phyloP scores from a whole-genome alignment of 2,888 invertebrate genomes.

The Theretra japonica region DNA sequence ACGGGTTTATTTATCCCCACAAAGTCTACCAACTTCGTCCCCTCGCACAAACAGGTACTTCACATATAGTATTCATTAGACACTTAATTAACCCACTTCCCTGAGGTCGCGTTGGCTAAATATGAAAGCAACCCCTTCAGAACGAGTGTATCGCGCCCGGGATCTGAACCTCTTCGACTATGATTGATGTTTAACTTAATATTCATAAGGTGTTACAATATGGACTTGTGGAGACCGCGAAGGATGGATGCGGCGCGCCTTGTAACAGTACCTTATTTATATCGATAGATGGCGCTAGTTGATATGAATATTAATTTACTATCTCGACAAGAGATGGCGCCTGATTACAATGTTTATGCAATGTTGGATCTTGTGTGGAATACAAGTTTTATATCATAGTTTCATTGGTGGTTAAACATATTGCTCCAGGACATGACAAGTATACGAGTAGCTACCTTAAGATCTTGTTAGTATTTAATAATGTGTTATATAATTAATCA shows the following conservation, averaged over 20 bases:
- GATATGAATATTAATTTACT: not conserved
- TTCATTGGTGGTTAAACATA: no score
- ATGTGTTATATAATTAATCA: no score
- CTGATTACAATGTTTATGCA: not conserved
- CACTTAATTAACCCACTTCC: slow-evolving; percentile 61
- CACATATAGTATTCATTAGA: slow-evolving; percentile 51
- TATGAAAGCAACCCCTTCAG: slow-evolving; percentile 54
- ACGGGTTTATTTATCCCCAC: not conserved
- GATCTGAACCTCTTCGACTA: slow-evolving; percentile 60
- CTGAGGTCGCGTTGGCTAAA: slow-evolving; percentile 46
- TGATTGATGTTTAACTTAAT: slow-evolving; percentile 82
- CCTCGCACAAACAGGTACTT: slow-evolving; percentile 8
- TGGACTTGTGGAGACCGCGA: slow-evolving; percentile 49
- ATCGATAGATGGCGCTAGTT: slow-evolving; percentile 17
- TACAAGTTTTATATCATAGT: no score
- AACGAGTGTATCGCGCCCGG: slow-evolving; percentile 60
- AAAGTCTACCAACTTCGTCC: not conserved
- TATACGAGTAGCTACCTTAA: no score
- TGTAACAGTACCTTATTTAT: slow-evolving; percentile 27
- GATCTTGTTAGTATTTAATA: no score
- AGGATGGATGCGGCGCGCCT: slow-evolving; percentile 39
- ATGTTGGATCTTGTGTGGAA: no score
- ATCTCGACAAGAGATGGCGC: not conserved
- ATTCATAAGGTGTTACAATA: slow-evolving; percentile 77
- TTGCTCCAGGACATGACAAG: no score